Conservation (phyloP, 2,888 invertebrate species). For the Mesorhabditis belari region DNA sequence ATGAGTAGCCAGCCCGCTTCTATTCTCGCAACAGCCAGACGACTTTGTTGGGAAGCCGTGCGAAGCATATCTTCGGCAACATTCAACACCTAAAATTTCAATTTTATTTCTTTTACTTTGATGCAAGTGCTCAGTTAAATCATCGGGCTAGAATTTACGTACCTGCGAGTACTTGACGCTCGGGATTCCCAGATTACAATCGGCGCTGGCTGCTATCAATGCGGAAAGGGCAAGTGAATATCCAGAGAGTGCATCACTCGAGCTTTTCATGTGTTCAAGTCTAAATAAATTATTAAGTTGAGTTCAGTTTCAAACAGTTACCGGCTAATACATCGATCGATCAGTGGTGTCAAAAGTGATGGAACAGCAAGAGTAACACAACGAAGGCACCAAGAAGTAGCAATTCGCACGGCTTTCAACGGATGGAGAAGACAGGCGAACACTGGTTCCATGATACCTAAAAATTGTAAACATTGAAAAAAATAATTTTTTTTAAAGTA, state of each 20-base stretch:
- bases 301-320: not conserved
- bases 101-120: too few species aligned
- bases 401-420: constrained; percentile 81
- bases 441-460: constrained; percentile 71
- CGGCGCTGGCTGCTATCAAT: constrained; percentile 76
- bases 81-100: constrained; percentile 72
- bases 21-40: constrained; percentile 84
- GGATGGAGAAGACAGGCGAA: constrained; percentile 84
- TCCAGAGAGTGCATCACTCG: constrained; percentile 66
- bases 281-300: constrained; percentile 61
- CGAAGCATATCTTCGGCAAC: constrained; percentile 90
- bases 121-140: constrained; percentile 55
- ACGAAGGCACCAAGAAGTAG: constrained; percentile 81
- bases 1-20: constrained; percentile 96
- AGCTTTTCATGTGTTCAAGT: constrained; percentile 79
- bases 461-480: not conserved
- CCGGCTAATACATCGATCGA: constrained; percentile 64
- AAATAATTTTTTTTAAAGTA: not conserved
- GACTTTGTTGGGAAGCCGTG: constrained; percentile 91
- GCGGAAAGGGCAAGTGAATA: constrained; percentile 90
- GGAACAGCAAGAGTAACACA: constrained; percentile 78
- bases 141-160: not conserved
- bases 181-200: constrained; percentile 86
- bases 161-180: constrained; percentile 87
- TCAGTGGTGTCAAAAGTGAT: constrained; percentile 82